Evolutionary conservation across 2,113 vertebrate species (phyloP).

Genomic region (Hemichromis elongatus): DNA sequence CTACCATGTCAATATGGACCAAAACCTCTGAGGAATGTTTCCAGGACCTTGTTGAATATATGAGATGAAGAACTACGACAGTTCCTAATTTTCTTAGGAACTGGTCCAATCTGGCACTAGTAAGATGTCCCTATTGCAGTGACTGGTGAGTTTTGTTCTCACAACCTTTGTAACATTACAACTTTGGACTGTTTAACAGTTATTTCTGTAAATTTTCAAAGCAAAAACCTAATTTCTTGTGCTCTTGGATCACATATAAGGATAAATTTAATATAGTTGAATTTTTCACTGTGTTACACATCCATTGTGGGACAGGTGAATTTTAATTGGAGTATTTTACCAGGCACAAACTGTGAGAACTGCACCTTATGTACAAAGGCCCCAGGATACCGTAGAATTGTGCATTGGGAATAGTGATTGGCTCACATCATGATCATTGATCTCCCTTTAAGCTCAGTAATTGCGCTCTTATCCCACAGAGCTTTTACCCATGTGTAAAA

Average conservation of each 20-base stretch:
- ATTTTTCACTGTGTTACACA: not conserved
- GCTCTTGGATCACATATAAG: not conserved
- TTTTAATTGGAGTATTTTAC: not conserved
- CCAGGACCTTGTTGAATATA: not conserved
- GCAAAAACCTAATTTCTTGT: not conserved
- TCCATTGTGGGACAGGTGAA: not conserved
- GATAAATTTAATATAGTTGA: not conserved
- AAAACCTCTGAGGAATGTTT: not conserved
- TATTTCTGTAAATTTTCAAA: not conserved
- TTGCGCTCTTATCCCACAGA: constrained; percentile 16
- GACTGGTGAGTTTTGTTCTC: not conserved
- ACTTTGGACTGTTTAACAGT: not conserved
- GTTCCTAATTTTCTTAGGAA: not conserved
- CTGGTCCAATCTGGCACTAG: no score
- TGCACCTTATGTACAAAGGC: not conserved
- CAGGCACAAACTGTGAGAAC: not conserved
- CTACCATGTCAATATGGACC: not conserved
- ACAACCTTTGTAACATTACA: not conserved
- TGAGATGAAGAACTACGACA: not conserved
- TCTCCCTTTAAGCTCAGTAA: constrained; percentile 32
- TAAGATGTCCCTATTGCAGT: not conserved
- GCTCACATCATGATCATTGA: constrained; percentile 28
- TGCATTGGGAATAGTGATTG: not conserved
- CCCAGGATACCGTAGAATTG: not conserved
- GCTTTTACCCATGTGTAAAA: constrained; percentile 13